Evolutionary conservation across 1,140 invertebrate genomes (phyloP), one percentile per base, ranked within the genome.

Genomic region (Bombus cullumanus): DNA sequence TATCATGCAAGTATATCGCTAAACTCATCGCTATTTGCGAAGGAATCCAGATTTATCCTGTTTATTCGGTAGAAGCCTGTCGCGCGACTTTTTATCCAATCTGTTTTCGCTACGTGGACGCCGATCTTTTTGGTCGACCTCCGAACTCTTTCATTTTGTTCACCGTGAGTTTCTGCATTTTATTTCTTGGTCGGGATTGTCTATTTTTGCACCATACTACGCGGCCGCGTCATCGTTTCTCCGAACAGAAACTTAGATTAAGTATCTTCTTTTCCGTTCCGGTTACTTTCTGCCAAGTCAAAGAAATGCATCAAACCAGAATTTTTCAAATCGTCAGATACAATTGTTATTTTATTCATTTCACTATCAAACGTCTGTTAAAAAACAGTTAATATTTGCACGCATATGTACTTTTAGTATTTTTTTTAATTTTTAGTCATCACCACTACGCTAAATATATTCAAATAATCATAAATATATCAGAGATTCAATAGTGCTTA

Each of bases 61-160:
- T 86, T 86, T 86, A 82, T 87, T 89, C 57, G 86, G 53, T 59
- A 53, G 73, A 77, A 85, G 75, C 73, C 75, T 69, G 68, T 82
- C 81, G 25, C 47, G n/a, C 84, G 81, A 41, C 64, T 88, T 88
- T 89, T 89, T 88, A 64, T 39, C 53, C n/a, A 9, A 71, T 53
- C 41, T 88, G 79, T 88, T 88, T 88, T 81, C 78, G 86, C 81
- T 78, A 69, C 47, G 13, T 76, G 31, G 69, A 22, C 71, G 37
- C 37, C 25, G 59, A 89, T 84, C 62, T 37, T 77, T 88, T 80
- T 69, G 78, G 22, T 85, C 66, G 81, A 87, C 83, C 83, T 86
- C 76, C 59, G 84, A 89, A 89, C 87, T 86, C 76, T 59, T 89
- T 73, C 71, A 66, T 76, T 89, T 71, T 78, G 31, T 74, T 79